Conservation (phyloP, 2,113 vertebrate genomes). For the Pavo muticus region DNA sequence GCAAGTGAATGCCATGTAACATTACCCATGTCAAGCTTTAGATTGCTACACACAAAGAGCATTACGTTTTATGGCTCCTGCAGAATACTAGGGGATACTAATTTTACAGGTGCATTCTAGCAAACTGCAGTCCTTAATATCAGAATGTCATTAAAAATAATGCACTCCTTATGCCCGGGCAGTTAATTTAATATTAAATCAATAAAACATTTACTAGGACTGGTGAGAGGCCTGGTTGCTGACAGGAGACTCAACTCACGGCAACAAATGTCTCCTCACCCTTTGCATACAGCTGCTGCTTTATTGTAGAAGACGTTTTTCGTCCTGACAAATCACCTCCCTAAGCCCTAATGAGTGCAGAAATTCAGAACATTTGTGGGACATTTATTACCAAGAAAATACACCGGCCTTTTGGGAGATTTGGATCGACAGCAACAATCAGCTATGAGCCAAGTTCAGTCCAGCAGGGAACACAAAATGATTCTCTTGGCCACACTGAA, state of each 20-base stretch:
- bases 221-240: constrained; percentile 71
- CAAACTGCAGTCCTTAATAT: constrained; percentile 72
- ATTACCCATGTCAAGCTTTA: constrained; percentile 40
- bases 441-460: not conserved
- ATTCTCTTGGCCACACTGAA: not conserved
- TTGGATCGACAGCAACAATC: constrained; percentile 40
- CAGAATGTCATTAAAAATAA: constrained; percentile 75
- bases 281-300: constrained; percentile 73
- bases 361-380: constrained; percentile 78
- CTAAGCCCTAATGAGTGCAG: constrained; percentile 72
- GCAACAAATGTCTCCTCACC: constrained; percentile 71
- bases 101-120: constrained; percentile 82
- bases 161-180: constrained; percentile 71
- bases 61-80: constrained; percentile 67
- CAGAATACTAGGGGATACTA: constrained; percentile 73
- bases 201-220: constrained; percentile 79
- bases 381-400: constrained; percentile 73
- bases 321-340: constrained; percentile 77
- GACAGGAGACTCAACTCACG: constrained; percentile 76
- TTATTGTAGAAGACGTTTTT: constrained; percentile 74
- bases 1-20: constrained; percentile 15
- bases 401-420: constrained; percentile 55
- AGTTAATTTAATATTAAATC: constrained; percentile 82
- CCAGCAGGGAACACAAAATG: not conserved
- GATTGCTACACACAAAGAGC: constrained; percentile 59